These are phyloP conservation scores for Tupiocoris notatus DNA, from an alignment of 2,888 invertebrate species.

Conservation along the genomic window DNA sequence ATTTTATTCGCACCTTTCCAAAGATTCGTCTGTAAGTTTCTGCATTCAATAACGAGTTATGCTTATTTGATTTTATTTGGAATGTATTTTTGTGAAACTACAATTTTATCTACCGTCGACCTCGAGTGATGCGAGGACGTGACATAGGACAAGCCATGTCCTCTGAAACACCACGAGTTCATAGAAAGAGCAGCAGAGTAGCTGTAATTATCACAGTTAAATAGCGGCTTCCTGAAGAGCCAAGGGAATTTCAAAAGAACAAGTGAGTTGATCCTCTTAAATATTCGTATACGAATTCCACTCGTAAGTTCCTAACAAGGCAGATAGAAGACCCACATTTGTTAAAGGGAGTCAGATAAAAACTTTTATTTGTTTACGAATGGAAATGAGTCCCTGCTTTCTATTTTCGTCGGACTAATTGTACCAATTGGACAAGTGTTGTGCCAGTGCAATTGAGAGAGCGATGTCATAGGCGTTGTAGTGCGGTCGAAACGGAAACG, in stretches of 20 bases:
- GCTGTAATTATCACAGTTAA: neutral
- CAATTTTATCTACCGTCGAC: too few species aligned
- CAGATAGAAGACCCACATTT: neutral
- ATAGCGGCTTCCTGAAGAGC: neutral
- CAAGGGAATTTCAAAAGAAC: neutral
- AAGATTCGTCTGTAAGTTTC: too few species aligned
- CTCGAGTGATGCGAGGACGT: too few species aligned
- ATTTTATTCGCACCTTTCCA: too few species aligned
- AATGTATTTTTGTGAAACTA: too few species aligned
- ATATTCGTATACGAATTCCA: neutral
- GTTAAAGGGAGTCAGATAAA: neutral
- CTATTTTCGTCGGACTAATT: neutral
- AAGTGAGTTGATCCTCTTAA: neutral
- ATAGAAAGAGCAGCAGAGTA: too few species aligned
- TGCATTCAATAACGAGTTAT: too few species aligned
- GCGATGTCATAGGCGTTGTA: neutral
- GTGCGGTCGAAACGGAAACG: neutral
- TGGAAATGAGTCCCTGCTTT: neutral
- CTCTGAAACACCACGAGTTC: too few species aligned
- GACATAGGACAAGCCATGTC: too few species aligned
- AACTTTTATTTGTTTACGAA: neutral
- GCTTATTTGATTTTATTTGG: too few species aligned
- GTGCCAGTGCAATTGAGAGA: neutral
- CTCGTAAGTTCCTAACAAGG: neutral
- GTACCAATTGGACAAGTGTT: slow-evolving; percentile 1